phyloP scores from a whole-genome alignment of 2,113 vertebrate genomes.

The Pangasianodon hypophthalmus region DNA sequence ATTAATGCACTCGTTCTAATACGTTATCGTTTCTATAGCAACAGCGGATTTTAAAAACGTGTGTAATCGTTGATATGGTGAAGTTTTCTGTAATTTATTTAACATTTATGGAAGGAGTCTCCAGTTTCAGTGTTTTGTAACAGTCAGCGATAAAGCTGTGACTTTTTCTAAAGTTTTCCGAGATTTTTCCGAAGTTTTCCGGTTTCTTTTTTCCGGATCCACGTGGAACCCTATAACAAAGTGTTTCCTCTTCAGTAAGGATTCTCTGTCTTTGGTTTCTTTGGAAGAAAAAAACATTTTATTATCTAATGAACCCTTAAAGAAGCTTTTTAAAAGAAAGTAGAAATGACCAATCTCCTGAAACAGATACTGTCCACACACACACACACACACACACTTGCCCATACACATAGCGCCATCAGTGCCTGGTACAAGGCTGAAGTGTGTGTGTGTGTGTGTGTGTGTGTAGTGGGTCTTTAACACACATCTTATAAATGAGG shows the following conservation, averaged over 20 bases:
- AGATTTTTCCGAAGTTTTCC: not conserved
- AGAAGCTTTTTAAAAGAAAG: not conserved
- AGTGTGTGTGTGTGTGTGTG: conserved; percentile 13
- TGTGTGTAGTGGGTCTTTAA: not conserved
- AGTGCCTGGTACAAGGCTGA: conserved; percentile 31
- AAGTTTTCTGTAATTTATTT: not conserved
- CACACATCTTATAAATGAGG: not conserved
- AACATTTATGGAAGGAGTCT: not conserved
- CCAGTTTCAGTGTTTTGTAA: not conserved
- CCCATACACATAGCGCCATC: not conserved
- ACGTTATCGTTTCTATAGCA: not conserved
- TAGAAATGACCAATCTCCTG: not conserved
- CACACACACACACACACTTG: not conserved
- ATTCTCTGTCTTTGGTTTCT: not conserved
- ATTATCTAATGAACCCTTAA: not conserved
- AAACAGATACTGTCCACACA: not conserved
- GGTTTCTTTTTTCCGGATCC: not conserved
- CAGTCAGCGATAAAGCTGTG: not conserved
- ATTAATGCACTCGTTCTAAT: not conserved
- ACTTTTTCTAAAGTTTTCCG: not conserved
- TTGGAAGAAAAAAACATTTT: no score
- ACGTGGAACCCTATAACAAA: not conserved
- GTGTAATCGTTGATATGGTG: not conserved
- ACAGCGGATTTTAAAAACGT: not conserved
- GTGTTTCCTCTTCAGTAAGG: not conserved